These are phyloP conservation scores for Anoncus sp. DNA, from an alignment of 2,888 invertebrate species.

Conservation along the genomic window DNA sequence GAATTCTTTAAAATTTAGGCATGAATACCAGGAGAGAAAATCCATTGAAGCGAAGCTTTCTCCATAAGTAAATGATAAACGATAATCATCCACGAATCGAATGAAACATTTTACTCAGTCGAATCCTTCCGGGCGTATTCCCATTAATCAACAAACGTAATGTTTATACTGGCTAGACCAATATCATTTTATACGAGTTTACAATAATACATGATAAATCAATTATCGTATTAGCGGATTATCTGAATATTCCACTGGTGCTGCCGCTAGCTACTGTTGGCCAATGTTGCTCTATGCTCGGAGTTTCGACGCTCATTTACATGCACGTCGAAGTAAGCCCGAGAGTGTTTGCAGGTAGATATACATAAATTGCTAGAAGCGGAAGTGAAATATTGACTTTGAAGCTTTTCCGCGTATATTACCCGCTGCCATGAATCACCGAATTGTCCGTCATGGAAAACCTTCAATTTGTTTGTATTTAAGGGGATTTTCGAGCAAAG, in stretches of 20 bases:
- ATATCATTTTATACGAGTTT: conserved; percentile 64
- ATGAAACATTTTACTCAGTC: neutral
- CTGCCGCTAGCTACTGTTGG: conserved; percentile 6
- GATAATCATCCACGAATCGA: neutral
- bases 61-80: neutral
- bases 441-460: conserved; percentile 16
- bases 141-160: conserved; percentile 43
- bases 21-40: too few relatives aligned
- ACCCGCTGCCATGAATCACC: conserved; percentile 12
- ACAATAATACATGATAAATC: conserved; percentile 78
- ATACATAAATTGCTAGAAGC: conserved; percentile 69
- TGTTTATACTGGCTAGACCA: conserved; percentile 12
- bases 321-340: conserved; percentile 68
- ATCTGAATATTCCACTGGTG: conserved; percentile 61
- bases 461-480: conserved; percentile 7
- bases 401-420: conserved; percentile 60
- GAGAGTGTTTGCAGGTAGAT: conserved; percentile 69
- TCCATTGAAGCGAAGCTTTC: neutral
- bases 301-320: conserved; percentile 68
- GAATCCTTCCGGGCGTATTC: neutral
- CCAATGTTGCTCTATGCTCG: conserved; percentile 15
- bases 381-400: conserved; percentile 70
- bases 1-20: too few relatives aligned
- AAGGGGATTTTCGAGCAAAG: too few relatives aligned
- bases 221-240: conserved; percentile 81